Conservation (phyloP, 2,888 invertebrate species). For the Labia minor region DNA sequence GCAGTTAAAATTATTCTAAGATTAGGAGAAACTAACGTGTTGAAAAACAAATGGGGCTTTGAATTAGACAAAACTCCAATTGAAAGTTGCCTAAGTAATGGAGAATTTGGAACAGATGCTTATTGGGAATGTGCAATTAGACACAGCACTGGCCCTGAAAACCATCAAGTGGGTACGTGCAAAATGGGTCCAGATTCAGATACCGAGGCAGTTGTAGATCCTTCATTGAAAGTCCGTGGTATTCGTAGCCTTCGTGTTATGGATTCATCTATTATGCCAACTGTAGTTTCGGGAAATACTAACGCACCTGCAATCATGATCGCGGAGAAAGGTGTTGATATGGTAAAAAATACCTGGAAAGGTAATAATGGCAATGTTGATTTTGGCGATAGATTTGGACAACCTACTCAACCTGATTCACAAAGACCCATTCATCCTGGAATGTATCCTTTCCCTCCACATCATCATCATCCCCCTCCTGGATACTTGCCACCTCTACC, state of each 20-base stretch:
- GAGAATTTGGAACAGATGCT: slow-evolving; percentile 47
- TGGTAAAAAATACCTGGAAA: slow-evolving; percentile 40
- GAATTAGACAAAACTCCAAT: slow-evolving; percentile 40
- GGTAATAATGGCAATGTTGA: not conserved
- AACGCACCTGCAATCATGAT: slow-evolving; percentile 50
- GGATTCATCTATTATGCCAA: slow-evolving; percentile 52
- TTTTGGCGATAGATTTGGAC: not conserved
- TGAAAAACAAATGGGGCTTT: slow-evolving; percentile 48
- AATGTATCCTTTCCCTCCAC: not conserved
- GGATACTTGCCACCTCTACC: not conserved
- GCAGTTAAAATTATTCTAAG: slow-evolving; percentile 49
- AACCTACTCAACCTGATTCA: not conserved
- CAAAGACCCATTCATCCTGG: not conserved
- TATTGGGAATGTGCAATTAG: slow-evolving; percentile 64
- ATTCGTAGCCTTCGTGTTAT: slow-evolving; percentile 44
- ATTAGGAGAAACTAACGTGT: slow-evolving; percentile 42
- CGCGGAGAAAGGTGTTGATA: slow-evolving; percentile 45
- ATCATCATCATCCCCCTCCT: not conserved
- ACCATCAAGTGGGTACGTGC: slow-evolving; percentile 71
- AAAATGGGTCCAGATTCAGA: slow-evolving; percentile 68
- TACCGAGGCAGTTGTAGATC: slow-evolving; percentile 62
- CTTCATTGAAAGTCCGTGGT: slow-evolving; percentile 52
- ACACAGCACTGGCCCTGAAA: slow-evolving; percentile 64
- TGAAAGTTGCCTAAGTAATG: slow-evolving; percentile 38
- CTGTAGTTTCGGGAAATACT: slow-evolving; percentile 43